Percentiles rank a stretch among this genome's conserved stretches.
phyloP scores from a whole-genome alignment of 2,113 vertebrate genomes.

The Albula goreensis region DNA sequence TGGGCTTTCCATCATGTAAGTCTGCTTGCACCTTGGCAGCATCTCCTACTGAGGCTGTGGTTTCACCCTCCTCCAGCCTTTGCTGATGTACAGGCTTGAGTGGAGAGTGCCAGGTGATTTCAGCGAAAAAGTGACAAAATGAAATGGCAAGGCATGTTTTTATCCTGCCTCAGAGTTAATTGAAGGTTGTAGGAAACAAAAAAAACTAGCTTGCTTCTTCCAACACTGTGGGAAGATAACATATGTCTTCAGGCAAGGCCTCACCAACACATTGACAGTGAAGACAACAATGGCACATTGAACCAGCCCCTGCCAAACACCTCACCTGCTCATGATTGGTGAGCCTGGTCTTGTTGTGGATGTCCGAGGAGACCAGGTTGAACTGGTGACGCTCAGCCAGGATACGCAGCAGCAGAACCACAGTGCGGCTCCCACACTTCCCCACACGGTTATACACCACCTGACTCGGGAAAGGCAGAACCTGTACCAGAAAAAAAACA shows the following conservation, averaged over 20 bases:
- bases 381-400: conserved; percentile 92
- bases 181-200: too few relatives aligned
- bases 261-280: too few relatives aligned
- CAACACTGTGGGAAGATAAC: too few relatives aligned
- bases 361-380: conserved; percentile 92
- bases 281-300: too few relatives aligned
- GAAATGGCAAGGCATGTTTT: neutral
- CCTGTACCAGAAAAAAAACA: conserved; percentile 64
- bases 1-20: neutral
- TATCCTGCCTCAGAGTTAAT: neutral
- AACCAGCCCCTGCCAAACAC: conserved; percentile 15
- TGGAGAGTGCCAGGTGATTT: too few relatives aligned
- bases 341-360: conserved; percentile 97
- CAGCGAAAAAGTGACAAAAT: too few relatives aligned
- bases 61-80: neutral
- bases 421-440: conserved; percentile 96
- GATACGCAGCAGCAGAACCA: conserved; percentile 89
- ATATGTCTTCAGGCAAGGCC: too few relatives aligned
- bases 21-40: neutral
- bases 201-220: too few relatives aligned
- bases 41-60: neutral
- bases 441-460: conserved; percentile 98
- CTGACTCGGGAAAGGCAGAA: conserved; percentile 93
- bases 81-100: too few relatives aligned
- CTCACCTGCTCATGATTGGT: conserved; percentile 93